Evolutionary conservation across 1,140 invertebrate genomes (phyloP).

Genomic region (Harpegnathos saltator): DNA sequence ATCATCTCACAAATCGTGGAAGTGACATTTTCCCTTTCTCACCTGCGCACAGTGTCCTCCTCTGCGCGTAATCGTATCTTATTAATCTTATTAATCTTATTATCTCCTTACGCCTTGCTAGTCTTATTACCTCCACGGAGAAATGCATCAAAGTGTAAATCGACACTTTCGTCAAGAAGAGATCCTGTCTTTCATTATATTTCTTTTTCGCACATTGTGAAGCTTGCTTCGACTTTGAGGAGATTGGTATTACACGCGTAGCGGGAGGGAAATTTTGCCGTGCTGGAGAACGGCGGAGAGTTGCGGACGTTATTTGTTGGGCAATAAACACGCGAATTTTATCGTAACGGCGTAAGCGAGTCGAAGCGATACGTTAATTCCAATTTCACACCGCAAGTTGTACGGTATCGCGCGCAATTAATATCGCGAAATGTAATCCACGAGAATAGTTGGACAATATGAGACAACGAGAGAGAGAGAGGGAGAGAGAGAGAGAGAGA

Average conservation of each 20-base stretch:
- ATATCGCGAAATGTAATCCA: slow-evolving; percentile 36
- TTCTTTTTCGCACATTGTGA: not conserved
- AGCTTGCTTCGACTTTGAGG: slow-evolving; percentile 2
- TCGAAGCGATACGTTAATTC: slow-evolving; percentile 25
- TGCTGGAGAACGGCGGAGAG: not conserved
- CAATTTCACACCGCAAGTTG: slow-evolving; percentile 30
- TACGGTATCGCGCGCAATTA: slow-evolving; percentile 1
- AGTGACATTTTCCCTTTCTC: too few relatives aligned
- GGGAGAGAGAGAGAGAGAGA: not conserved
- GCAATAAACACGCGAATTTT: not conserved
- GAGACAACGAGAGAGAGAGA: not conserved
- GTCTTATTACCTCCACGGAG: not conserved
- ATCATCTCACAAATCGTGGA: too few relatives aligned
- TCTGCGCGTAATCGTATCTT: slow-evolving; percentile 8
- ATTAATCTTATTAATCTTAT: too few relatives aligned
- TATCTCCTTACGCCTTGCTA: too few relatives aligned
- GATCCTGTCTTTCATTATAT: not conserved
- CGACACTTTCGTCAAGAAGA: not conserved
- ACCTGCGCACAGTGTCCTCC: not conserved
- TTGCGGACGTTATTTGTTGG: slow-evolving; percentile 14
- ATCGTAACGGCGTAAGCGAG: not conserved
- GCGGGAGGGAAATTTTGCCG: not conserved
- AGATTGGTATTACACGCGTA: slow-evolving; percentile 1
- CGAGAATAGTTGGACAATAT: slow-evolving; percentile 7
- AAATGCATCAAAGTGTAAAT: not conserved